Evolutionary conservation across 1,140 invertebrate genomes (phyloP).

Genomic region (Ips nitidus): DNA sequence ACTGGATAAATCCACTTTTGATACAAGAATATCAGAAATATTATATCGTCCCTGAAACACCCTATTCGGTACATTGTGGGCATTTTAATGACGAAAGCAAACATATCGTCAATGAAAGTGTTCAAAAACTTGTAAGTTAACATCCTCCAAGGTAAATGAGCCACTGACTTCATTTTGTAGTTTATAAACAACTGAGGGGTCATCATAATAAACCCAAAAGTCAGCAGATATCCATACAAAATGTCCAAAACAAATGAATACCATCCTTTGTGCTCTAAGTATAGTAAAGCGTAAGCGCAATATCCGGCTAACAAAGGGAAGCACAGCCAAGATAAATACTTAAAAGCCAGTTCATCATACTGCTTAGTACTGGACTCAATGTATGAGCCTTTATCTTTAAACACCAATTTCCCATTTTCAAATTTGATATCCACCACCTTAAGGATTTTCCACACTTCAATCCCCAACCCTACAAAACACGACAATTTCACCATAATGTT

Average conservation of each 20-base stretch:
- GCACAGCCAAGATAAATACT: constrained; percentile 93
- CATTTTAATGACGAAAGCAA: constrained; percentile 99
- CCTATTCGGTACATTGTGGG: constrained; percentile 94
- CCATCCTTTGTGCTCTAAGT: constrained; percentile 98
- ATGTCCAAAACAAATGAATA: constrained; percentile 81
- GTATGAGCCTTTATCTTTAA: constrained; percentile 96
- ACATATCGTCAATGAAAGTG: constrained; percentile 99
- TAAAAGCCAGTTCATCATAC: constrained; percentile 95
- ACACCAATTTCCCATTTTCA: constrained; percentile 73
- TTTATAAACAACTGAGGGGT: constrained; percentile 99
- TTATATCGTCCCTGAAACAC: constrained; percentile 97
- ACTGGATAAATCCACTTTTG: constrained; percentile 98
- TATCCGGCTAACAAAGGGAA: constrained; percentile 93
- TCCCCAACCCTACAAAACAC: constrained; percentile 90
- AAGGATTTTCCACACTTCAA: constrained; percentile 99
- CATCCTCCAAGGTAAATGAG: constrained; percentile 99
- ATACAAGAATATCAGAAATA: constrained; percentile 98
- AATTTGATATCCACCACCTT: constrained; percentile 90
- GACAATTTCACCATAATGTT: constrained; percentile 94
- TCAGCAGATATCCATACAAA: constrained; percentile 97
- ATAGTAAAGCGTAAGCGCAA: constrained; percentile 94
- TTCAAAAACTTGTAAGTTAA: constrained; percentile 99
- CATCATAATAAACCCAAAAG: constrained; percentile 99
- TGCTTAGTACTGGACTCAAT: constrained; percentile 91
- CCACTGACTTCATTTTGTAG: constrained; percentile 98